phyloP scores from a whole-genome alignment of 1,140 invertebrate species.

The Pinna nobilis region DNA sequence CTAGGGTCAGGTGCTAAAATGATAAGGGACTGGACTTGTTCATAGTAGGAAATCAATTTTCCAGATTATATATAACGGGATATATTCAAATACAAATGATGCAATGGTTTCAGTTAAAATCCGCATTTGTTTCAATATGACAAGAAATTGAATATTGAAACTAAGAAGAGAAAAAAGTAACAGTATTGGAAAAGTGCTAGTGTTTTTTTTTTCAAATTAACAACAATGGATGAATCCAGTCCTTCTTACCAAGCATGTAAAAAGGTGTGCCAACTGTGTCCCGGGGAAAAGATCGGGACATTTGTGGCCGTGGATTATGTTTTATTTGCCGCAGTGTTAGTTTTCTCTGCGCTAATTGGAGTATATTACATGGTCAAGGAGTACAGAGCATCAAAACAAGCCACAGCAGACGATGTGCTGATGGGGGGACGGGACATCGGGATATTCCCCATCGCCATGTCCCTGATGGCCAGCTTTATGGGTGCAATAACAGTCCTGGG shows the following conservation, averaged over 20 bases:
- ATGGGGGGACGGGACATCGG: constrained; percentile 86
- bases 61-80: no score
- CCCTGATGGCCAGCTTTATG: constrained; percentile 82
- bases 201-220: not conserved
- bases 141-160: no score
- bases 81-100: no score
- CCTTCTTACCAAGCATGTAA: constrained; percentile 29
- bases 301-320: constrained; percentile 70
- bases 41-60: no score
- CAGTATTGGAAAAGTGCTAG: not conserved
- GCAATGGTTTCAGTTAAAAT: no score
- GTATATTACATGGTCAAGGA: constrained; percentile 81
- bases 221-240: not conserved
- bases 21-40: no score
- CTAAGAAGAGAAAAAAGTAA: no score
- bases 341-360: constrained; percentile 76
- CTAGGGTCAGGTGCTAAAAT: no score
- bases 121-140: no score
- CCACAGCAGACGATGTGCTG: constrained; percentile 87
- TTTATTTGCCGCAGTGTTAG: constrained; percentile 66
- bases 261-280: constrained; percentile 53
- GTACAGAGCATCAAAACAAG: constrained; percentile 88
- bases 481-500: constrained; percentile 92
- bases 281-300: constrained; percentile 46
- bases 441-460: constrained; percentile 64